Conservation (phyloP, 2,113 vertebrate genomes). For the Scomber scombrus region DNA sequence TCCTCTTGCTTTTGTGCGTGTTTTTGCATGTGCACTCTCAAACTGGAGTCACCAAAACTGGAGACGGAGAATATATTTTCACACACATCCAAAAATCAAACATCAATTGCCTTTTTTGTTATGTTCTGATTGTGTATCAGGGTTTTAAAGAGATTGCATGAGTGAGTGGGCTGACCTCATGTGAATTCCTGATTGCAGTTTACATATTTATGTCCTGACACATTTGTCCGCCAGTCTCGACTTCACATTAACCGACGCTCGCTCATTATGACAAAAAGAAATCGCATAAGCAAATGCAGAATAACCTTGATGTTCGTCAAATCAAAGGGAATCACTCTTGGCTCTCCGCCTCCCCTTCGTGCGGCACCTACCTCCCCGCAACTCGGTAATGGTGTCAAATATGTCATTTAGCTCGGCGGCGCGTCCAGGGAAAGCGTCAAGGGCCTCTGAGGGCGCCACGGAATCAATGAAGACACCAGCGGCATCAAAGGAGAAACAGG, state of each 20-base stretch:
- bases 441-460: background rate
- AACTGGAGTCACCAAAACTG: conserved; percentile 9
- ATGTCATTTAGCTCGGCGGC: conserved; percentile 19
- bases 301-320: background rate
- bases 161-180: background rate
- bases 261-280: background rate
- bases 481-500: conserved; percentile 45
- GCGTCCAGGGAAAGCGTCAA: conserved; percentile 1
- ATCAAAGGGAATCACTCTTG: conserved; percentile 12
- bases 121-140: conserved; percentile 9
- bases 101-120: conserved; percentile 22
- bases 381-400: conserved; percentile 22
- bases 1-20: background rate
- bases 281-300: background rate
- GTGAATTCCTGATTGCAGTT: conserved; percentile 17
- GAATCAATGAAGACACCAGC: conserved; percentile 31
- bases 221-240: background rate
- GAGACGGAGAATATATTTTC: conserved; percentile 17
- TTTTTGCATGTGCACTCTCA: background rate
- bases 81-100: conserved; percentile 11
- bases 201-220: background rate
- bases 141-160: conserved; percentile 11
- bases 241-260: background rate
- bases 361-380: background rate
- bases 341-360: background rate